phyloP scores from a whole-genome alignment of 2,888 invertebrate species.

The Lochmaea crataegi region DNA sequence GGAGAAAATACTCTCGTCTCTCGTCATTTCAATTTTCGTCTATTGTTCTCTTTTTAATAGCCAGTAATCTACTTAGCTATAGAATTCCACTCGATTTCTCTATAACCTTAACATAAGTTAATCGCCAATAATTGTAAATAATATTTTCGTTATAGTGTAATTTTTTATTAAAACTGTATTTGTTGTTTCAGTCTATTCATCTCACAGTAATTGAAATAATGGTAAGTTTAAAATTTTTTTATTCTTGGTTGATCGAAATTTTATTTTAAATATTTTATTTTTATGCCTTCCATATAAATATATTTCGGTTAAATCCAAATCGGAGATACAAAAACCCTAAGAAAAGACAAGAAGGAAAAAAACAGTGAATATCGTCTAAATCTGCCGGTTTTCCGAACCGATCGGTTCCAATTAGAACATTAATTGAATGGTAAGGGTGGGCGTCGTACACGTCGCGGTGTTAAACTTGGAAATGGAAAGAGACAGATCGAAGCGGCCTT shows the following conservation, averaged over 20 bases:
- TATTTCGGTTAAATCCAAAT: neutral
- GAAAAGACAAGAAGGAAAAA: neutral
- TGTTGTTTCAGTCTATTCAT: too few species aligned
- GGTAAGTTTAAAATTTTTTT: too few species aligned
- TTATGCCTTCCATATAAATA: too few species aligned
- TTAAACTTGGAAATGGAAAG: conserved; percentile 52
- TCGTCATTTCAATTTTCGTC: conserved; percentile 38
- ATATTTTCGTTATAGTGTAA: too few species aligned
- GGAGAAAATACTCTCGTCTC: conserved; percentile 31
- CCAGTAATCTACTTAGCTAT: neutral
- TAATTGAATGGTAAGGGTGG: conserved; percentile 58
- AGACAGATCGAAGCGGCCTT: conserved; percentile 58
- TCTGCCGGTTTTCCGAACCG: conserved; percentile 36
- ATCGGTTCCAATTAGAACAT: conserved; percentile 58
- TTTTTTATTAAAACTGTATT: too few species aligned
- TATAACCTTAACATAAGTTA: neutral
- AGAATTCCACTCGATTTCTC: neutral
- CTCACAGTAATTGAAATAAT: too few species aligned
- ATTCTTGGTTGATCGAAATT: too few species aligned
- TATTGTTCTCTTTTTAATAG: conserved; percentile 29
- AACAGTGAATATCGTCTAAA: conserved; percentile 22
- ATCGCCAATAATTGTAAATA: too few species aligned
- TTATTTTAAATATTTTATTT: too few species aligned
- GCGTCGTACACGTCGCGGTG: conserved; percentile 45
- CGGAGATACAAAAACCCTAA: neutral